Evolutionary conservation across 2,888 invertebrate species (phyloP), one percentile per base, ranked within the genome.

Genomic region (Biston betularia): DNA sequence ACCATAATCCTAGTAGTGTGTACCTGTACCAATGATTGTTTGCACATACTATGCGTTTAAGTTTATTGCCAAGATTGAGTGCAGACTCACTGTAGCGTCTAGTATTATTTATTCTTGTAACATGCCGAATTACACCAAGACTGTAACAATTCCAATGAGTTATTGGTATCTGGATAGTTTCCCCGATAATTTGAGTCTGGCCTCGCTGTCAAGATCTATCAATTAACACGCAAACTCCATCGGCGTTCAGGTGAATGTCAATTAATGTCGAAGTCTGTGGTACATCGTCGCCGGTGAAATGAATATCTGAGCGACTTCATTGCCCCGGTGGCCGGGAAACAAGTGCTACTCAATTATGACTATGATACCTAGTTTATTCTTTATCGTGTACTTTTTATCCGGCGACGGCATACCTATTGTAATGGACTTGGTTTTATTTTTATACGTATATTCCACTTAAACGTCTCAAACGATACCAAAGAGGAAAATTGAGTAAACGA

Each of bases 141-240:
- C 33, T 24, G 40, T 40, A 50, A 56, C 56, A 59, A 33, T 45
- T 59, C 45, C 48, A 52, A 11, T 58, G 33, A 58, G 58, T 59
- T 71, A 60, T 46, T 59, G 35, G 61, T 64, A 71, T 58, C 61
- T 65, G 72, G 62, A 48, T 72, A 76, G 72, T 78, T 75, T 72
- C 69, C 55, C 45, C 68, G 56, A 77, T 79, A 78, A 82, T 78
- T 77, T 73, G 67, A 68, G 70, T 75, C 68, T 73, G 71, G 78
- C 79, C 80, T 78, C 77, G 73, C 81, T 82, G 83, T 84, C 84
- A 82, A 86, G 85, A 89, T 89, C 85, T 88, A 89, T 90, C 87
- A 91, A 89, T 90, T 90, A 89, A 83, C 84, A 84, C 82, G 79
- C 81, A 80, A 87, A 89, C 86, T 87, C 85, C 80, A 86, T 88